phyloP scores from a whole-genome alignment of 2,797 vertebrate genomes.

The Apodemus agrarius region DNA sequence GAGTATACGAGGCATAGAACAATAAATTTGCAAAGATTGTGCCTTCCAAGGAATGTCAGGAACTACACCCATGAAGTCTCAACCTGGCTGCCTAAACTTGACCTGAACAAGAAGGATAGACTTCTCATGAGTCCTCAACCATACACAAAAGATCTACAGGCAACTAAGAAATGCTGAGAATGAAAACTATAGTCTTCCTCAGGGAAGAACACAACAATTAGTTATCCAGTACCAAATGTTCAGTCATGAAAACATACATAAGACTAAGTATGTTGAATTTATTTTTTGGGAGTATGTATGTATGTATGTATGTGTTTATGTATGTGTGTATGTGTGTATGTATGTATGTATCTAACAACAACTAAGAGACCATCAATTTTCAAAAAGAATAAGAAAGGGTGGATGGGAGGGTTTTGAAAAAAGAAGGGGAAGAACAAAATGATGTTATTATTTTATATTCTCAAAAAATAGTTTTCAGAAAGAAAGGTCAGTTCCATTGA shows the following conservation, averaged over 20 bases:
- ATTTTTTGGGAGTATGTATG: neutral
- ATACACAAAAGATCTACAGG: neutral
- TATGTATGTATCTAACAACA: neutral
- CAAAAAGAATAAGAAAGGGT: neutral
- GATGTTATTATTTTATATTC: too few relatives aligned
- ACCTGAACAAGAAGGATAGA: neutral
- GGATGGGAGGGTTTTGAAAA: neutral
- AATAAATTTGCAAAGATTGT: neutral
- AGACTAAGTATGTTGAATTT: neutral
- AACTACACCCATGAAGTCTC: neutral
- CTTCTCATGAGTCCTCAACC: neutral
- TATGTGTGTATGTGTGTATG: neutral
- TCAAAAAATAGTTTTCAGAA: neutral
- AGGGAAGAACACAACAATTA: neutral
- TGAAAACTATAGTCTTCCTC: neutral
- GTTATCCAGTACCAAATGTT: neutral
- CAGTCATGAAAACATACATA: neutral
- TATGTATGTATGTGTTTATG: neutral
- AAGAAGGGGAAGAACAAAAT: neutral
- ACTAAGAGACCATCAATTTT: neutral
- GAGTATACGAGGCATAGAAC: neutral
- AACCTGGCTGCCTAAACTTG: neutral
- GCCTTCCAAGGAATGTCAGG: neutral
- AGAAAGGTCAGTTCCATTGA: neutral
- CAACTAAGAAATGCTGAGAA: neutral